Evolutionary conservation across 2,113 vertebrate genomes (phyloP), one percentile per base, ranked within the genome.

Genomic region (Pongo pygmaeus): DNA sequence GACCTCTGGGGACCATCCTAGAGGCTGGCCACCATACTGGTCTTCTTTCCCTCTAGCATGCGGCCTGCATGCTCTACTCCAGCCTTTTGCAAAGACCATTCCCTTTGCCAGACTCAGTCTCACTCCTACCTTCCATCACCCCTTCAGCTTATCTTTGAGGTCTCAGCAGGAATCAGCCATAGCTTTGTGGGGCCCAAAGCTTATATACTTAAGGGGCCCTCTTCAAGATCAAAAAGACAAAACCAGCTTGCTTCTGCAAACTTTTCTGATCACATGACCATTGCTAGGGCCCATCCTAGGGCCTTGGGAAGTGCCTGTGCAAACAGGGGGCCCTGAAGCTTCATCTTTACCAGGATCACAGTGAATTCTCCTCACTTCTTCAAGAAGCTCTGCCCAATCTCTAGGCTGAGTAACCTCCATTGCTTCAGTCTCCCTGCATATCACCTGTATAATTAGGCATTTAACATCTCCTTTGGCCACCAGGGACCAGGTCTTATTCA

Each of bases 331-430:
- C 14, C 38, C 89, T 22, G 6, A 55, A 5, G 7, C 32, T 43
- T 64, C 20, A 25, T 35, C 14, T 40, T 43, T 0, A 0, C 57
- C 13, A 20, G 48, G 20, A 25, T 81, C 90, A 13, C 5, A 50
- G 32, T 2, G 14, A 67, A 32, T 27, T 46, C 11, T 25, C 17
- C 2, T 57, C 2, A 0, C 14, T 3, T 48, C 32, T 20, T 14
- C 40, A 1, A 35, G n/a, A n/a, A 40, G 43, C 6, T 8, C 32
- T 27, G 20, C 3, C 27, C 4, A 6, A 9, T 40, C 52, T 52
- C 13, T 43, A 75, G 38, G 22, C 35, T 35, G 48, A 43, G 40
- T 25, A 30, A 12, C 17, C 23, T 14, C 9, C 38, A 16, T 43
- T 6, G 48, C 78, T 61, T 88, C 7, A 0, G 22, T n/a, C 38